Evolutionary conservation across 2,888 invertebrate species (phyloP).

Genomic region (Dysmachus trigonus): DNA sequence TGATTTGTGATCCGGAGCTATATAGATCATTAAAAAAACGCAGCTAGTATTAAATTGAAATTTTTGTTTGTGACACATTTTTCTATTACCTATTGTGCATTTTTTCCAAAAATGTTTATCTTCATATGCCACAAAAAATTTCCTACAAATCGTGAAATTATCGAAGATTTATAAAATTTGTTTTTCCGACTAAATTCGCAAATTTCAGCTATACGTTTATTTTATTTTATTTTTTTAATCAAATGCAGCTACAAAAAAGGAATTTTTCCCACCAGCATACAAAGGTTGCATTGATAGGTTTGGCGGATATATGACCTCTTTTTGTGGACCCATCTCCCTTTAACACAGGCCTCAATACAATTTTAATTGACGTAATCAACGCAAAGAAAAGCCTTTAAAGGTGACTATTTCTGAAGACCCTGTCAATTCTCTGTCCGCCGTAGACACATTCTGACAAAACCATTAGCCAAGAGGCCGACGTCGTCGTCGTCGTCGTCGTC

Average conservation of each 20-base stretch:
- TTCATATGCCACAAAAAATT: no score
- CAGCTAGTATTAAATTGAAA: no score
- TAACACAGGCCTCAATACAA: constrained; percentile 35
- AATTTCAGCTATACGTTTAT: no score
- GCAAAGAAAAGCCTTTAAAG: constrained; percentile 19
- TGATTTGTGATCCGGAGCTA: no score
- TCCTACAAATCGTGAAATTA: no score
- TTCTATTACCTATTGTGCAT: no score
- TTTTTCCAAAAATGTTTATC: no score
- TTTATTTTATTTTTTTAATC: no score
- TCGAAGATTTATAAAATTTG: no score
- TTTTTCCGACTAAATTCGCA: not conserved
- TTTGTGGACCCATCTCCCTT: constrained; percentile 1
- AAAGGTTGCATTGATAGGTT: not conserved
- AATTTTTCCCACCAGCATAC: not conserved
- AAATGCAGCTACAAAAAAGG: not conserved
- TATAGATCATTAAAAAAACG: no score
- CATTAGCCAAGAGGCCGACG: constrained; percentile 23
- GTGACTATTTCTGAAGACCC: constrained; percentile 37
- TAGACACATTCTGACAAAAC: constrained; percentile 40
- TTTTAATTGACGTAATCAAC: constrained; percentile 41
- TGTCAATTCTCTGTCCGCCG: constrained; percentile 32
- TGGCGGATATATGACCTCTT: constrained; percentile 1
- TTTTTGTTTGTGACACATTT: no score
- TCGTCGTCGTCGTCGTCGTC: not conserved